Evolutionary conservation across 2,113 vertebrate species (phyloP), one percentile per base, ranked within the genome.

Genomic region (Cyanoderma ruficeps): DNA sequence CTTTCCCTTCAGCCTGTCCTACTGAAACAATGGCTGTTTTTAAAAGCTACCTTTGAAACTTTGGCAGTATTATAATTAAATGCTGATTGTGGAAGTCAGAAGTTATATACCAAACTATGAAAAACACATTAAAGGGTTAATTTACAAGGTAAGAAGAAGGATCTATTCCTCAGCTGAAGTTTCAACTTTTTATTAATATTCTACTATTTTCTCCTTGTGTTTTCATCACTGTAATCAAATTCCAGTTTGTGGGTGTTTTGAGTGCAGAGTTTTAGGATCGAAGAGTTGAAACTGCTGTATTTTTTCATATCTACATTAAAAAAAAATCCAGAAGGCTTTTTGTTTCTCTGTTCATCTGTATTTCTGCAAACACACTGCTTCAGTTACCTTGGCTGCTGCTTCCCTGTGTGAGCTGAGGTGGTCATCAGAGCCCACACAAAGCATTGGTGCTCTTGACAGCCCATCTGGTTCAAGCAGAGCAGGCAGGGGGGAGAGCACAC

Each of bases 11-110:
- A 89, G 37, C 49, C 61, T 82, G 53, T 65, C 86, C 68, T 89
- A n/a, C 60, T 76, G 72, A 84, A 95, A 86, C 0, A 0, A n/a
- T 2, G 7, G 28, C 13, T 89, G 72, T 16, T 81, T 90, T 93
- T 81, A 82, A 79, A 94, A n/a, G 16, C 84, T 94, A 50, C 44
- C 28, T 76, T 60, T 94, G 50, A 83, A 93, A 86, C 30, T 77
- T 86, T 39, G 59, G 31, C 56, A 52, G n/a, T 46, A 64, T 89
- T 71, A 56, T 41, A 72, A 69, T 76, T 69, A 93, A 81, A 81
- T 81, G 57, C 91, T 49, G 33, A 14, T 57, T 87, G 52, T 52
- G 53, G 53, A 33, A 81, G 28, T 71, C 72, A 83, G 71, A 89
- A 71, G 41, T 49, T 71, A 42, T 15, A 60, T 35, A 87, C 13